Percentiles rank a stretch among this genome's conserved stretches.
phyloP scores from a whole-genome alignment of 2,113 vertebrate genomes.

The Pogona vitticeps region DNA sequence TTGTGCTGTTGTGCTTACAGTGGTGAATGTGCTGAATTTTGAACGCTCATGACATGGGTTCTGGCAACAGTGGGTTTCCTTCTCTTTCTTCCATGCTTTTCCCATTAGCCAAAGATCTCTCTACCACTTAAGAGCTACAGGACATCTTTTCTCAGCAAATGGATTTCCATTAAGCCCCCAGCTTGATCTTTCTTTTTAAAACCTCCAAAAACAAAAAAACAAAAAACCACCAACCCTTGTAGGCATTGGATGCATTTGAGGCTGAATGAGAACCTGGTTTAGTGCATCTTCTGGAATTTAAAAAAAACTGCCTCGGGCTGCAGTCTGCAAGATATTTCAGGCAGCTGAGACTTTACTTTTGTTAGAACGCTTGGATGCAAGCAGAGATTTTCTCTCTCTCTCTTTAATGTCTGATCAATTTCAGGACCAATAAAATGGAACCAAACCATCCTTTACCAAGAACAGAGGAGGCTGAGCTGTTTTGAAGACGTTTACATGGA shows the following conservation, averaged over 20 bases:
- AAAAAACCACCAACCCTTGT: constrained; percentile 58
- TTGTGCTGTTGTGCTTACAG: not conserved
- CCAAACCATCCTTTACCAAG: not conserved
- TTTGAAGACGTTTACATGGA: not conserved
- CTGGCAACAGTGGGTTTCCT: not conserved
- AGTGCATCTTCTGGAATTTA: constrained; percentile 47
- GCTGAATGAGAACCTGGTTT: constrained; percentile 47
- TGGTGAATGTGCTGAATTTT: not conserved
- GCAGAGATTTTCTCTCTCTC: constrained; percentile 31
- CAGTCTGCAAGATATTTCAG: constrained; percentile 65
- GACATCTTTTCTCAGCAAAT: constrained; percentile 72
- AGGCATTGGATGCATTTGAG: constrained; percentile 77
- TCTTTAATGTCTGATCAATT: not conserved
- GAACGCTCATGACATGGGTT: too few relatives aligned
- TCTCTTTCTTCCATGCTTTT: constrained; percentile 49
- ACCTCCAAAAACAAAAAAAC: constrained; percentile 54
- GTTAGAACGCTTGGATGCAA: constrained; percentile 13
- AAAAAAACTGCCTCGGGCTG: constrained; percentile 74
- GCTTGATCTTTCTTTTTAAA: constrained; percentile 64
- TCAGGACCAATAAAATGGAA: not conserved
- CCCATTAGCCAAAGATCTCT: constrained; percentile 56
- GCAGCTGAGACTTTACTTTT: constrained; percentile 49
- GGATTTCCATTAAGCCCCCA: constrained; percentile 71
- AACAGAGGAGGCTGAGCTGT: not conserved
- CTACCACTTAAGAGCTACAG: constrained; percentile 52